A percentile compares a stretch with the other conserved stretches of the same genome.
Evolutionary conservation across 1,140 invertebrate genomes (phyloP).

Genomic region (Mizuhopecten yessoensis): DNA sequence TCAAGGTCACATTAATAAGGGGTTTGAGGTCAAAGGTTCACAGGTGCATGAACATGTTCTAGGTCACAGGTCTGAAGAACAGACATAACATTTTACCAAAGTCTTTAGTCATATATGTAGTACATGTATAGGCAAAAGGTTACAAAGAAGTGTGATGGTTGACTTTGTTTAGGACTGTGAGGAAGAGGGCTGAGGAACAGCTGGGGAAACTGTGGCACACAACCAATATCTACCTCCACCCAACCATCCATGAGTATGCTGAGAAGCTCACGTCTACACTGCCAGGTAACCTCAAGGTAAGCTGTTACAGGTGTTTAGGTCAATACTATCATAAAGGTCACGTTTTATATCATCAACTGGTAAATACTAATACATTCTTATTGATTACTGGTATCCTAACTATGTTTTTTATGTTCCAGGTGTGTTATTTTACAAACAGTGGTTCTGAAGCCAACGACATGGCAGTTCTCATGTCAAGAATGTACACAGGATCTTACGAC

Average conservation of each 20-base stretch:
- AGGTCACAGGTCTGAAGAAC: neutral
- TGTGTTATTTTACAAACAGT: conserved; percentile 96
- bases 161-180: conserved; percentile 85
- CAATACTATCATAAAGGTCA: no score
- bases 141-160: no score
- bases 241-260: conserved; percentile 95
- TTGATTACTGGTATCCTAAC: neutral
- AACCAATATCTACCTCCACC: conserved; percentile 95
- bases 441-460: conserved; percentile 99
- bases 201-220: conserved; percentile 94
- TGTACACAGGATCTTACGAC: conserved; percentile 93
- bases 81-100: neutral
- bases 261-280: conserved; percentile 91
- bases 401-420: conserved; percentile 83
- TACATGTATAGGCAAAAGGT: no score
- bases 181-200: conserved; percentile 90
- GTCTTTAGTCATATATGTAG: neutral
- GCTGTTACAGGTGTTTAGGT: neutral
- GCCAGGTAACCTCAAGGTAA: conserved; percentile 92
- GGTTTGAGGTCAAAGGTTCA: no score
- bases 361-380: no score
- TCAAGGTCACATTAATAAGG: no score
- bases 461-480: conserved; percentile 92
- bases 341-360: no score
- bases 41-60: no score